Evolutionary conservation across 2,888 invertebrate species (phyloP).

Genomic region (Branchellion lobata): DNA sequence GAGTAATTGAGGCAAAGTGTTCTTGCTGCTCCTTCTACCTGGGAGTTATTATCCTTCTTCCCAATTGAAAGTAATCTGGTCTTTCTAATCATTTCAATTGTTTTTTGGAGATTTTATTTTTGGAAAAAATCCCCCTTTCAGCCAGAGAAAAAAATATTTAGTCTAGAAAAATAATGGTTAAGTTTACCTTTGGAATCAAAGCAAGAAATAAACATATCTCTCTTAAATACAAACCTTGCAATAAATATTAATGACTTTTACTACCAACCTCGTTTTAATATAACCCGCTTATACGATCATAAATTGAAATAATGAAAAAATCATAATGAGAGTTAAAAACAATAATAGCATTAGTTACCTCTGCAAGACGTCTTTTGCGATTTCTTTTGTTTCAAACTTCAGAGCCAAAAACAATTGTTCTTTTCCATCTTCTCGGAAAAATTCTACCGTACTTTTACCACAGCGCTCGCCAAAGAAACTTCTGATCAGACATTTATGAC

Average conservation of each 20-base stretch:
- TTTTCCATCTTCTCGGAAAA: constrained; percentile 52
- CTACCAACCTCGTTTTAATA: no score
- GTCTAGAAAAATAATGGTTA: constrained; percentile 3
- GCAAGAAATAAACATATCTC: neutral
- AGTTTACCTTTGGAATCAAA: neutral
- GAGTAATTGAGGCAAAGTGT: neutral
- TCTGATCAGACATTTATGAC: constrained; percentile 40
- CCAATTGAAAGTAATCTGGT: neutral
- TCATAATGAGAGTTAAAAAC: neutral
- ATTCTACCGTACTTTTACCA: constrained; percentile 52
- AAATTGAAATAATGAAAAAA: no score
- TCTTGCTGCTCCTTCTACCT: neutral
- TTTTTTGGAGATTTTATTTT: neutral
- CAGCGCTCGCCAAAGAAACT: constrained; percentile 50
- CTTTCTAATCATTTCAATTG: neutral
- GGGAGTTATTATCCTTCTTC: neutral
- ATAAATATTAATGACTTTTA: no score
- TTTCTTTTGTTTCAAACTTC: constrained; percentile 52
- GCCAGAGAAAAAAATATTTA: constrained; percentile 15
- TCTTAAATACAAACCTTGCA: neutral
- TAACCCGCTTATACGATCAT: no score
- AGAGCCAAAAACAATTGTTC: constrained; percentile 51
- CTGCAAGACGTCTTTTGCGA: constrained; percentile 52
- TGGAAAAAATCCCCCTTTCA: neutral
- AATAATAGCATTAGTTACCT: constrained; percentile 45